Evolutionary conservation across 2,797 vertebrate species (phyloP).

Genomic region (Emys orbicularis): DNA sequence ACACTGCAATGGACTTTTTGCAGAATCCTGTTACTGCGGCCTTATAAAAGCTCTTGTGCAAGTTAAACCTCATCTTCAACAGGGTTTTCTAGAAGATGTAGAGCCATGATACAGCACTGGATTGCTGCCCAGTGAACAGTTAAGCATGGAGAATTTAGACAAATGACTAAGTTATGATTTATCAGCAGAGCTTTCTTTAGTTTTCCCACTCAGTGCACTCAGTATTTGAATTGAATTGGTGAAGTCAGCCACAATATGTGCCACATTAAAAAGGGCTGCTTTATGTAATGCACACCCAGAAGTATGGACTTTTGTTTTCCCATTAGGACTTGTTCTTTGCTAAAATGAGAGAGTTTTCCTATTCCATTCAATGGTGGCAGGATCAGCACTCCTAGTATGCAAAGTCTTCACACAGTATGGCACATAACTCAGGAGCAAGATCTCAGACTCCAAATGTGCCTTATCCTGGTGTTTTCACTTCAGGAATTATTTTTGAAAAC

Average conservation of each 20-base stretch:
- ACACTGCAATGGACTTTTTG: neutral
- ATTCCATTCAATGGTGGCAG: neutral
- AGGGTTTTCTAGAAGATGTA: neutral
- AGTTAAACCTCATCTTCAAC: neutral
- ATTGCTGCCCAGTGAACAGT: neutral
- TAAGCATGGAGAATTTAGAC: neutral
- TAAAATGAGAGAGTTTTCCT: no score
- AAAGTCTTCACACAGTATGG: neutral
- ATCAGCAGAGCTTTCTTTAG: conserved; percentile 27
- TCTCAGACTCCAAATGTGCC: neutral
- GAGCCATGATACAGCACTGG: conserved; percentile 38
- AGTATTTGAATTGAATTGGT: neutral
- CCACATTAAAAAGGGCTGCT: neutral
- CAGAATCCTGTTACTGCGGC: conserved; percentile 10
- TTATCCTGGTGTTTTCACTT: neutral
- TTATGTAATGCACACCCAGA: neutral
- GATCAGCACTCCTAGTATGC: neutral
- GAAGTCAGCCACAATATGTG: neutral
- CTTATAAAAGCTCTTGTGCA: neutral
- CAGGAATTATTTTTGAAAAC: neutral
- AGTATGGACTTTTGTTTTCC: neutral
- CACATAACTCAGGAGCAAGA: neutral
- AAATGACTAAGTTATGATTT: conserved; percentile 22
- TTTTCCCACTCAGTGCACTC: neutral
- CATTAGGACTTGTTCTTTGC: neutral